Evolutionary conservation across 2,797 vertebrate species (phyloP), one percentile per base, ranked within the genome.

Genomic region (Leptoclinus maculatus): DNA sequence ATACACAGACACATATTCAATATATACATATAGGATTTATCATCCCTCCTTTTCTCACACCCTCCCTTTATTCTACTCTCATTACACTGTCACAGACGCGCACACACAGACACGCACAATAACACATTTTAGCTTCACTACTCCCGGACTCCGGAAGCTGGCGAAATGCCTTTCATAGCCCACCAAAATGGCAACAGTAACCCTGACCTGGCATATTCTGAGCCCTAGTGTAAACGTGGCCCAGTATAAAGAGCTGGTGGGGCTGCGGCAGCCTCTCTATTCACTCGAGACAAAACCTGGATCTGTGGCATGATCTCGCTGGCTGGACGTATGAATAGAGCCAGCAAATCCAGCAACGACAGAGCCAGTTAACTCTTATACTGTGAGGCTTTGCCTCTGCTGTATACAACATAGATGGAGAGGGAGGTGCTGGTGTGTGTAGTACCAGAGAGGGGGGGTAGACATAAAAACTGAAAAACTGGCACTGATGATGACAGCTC

Each of bases 131-230:
- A 79, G 74, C 79, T 78, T 54, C 59, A 34, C 78, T 77, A 83
- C 74, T 84, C 64, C 64, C 51, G 77, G 53, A 81, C 71, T 64
- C 75, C 76, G 84, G 82, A 86, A 80, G 80, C 73, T 93, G 92
- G 93, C 91, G 85, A 81, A 87, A 79, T 66, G 87, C 90, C 88
- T 59, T 74, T 67, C 13, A 19, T 81, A 67, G 76, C 85, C 91
- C 83, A 88, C 89, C 87, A 60, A 90, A 92, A 92, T 84, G 91
- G 88, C 89, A 92, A 87, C 86, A 88, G 91, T 95, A 94, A 89
- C 91, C 94, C 95, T 95, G 95, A 95, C 93, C 89, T 89, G 92
- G 94, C 93, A 95, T 93, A 94, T 95, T 95, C 79, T 53, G 72
- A 92, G 90, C 86, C 88, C 80, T 69, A 87, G 87, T 83, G 85